Conservation (phyloP, 2,113 vertebrate species). For the Chionodraco myersi region DNA sequence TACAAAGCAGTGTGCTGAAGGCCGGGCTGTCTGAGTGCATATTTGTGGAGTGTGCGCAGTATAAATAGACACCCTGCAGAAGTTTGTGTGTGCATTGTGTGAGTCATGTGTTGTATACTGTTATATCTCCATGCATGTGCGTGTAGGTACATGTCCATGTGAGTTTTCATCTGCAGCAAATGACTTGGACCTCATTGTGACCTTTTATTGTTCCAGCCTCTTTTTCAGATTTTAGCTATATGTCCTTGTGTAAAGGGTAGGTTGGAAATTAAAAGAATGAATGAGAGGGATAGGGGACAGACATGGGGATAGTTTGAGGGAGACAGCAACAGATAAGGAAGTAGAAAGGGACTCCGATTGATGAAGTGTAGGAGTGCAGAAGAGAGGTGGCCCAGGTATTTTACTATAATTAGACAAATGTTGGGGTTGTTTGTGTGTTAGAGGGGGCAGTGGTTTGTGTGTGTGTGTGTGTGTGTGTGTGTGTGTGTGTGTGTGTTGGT, state of each 20-base stretch:
- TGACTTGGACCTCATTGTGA: conserved; percentile 62
- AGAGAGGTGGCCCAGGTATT: conserved; percentile 48
- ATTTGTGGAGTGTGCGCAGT: conserved; percentile 50
- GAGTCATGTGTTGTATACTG: conserved; percentile 6
- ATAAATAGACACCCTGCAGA: conserved; percentile 60
- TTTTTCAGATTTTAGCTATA: conserved; percentile 33
- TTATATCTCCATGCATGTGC: conserved; percentile 11
- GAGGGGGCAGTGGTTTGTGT: conserved; percentile 2
- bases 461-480: conserved; percentile 8
- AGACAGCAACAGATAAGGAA: conserved; percentile 15
- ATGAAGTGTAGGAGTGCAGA: conserved; percentile 25
- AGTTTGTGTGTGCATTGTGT: conserved; percentile 29
- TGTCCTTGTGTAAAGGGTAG: conserved; percentile 16
- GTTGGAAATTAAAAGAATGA: conserved; percentile 27
- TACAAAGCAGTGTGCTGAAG: not conserved
- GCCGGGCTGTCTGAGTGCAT: conserved; percentile 30
- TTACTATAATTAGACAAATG: conserved; percentile 43
- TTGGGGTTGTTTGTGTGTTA: conserved; percentile 13
- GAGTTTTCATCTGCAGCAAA: conserved; percentile 71
- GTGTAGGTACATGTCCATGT: not conserved
- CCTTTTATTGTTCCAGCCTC: conserved; percentile 25
- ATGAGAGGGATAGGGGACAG: not conserved
- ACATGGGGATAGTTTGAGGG: not conserved
- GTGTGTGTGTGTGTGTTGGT: conserved; percentile 30
- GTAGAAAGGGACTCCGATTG: conserved; percentile 10